Evolutionary conservation across 2,113 vertebrate species (phyloP), one percentile per base, ranked within the genome.

Genomic region (Hypomesus transpacificus): DNA sequence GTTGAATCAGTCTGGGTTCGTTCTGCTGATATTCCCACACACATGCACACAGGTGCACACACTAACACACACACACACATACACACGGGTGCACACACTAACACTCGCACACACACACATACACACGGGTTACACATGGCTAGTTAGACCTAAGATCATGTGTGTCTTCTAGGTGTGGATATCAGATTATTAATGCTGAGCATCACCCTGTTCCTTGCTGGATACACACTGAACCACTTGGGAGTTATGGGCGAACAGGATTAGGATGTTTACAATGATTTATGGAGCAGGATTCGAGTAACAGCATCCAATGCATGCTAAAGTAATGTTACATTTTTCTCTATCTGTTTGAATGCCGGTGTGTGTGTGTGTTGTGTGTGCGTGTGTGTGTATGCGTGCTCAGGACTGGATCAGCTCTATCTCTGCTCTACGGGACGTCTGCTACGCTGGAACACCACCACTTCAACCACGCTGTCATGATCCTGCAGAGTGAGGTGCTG

Each of bases 381-480:
- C 73, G 70, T 79, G 63, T 75, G 51, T 31, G 53, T 66, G 17
- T 74, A 39, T 80, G 77, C 80, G 51, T 81, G 65, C 74, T 60
- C 82, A 99, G 97, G 93, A 98, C 95, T 0, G 97, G 96, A 78
- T 99, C 97, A 63, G 97, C 97, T 54, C 92, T 99, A 53, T 94
- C 97, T 86, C 95, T 98, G 60, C 95, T 99, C 80, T 99, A 99
- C 0, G 97, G 98, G 83, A 99, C 98, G 62, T 99, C 96, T 18
- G 98, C 98, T 75, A 99, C 98, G 2, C 89, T 99, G 86, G 97
- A 99, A 83, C 98, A 99, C 75, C 98, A 99, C 88, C 98, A 99
- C 80, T 99, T 99, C 88, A 99, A 99, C 91, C 98, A 99, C 0
- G 98, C 98, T 16, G 97, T 99, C 85, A 99, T 99, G 98, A 99